A percentile compares a stretch with the other conserved stretches of the same genome.
Evolutionary conservation across 2,113 vertebrate species (phyloP).

Genomic region (Heterochromis multidens): DNA sequence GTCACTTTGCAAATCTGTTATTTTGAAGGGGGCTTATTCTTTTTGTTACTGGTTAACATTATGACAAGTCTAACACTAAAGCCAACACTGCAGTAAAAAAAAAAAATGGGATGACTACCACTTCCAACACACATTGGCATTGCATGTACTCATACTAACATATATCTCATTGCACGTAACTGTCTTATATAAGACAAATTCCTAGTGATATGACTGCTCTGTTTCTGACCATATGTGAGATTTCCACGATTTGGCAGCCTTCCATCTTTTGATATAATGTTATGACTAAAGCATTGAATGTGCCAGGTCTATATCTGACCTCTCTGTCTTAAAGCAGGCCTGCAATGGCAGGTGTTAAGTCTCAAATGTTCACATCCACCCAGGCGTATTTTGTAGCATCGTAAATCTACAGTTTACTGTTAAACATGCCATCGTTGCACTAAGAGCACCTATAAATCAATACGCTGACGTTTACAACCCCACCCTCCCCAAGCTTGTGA

Average conservation of each 20-base stretch:
- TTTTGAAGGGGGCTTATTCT: no score
- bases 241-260: not conserved
- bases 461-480: not conserved
- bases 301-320: not conserved
- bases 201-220: not conserved
- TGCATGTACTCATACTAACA: not conserved
- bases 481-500: not conserved
- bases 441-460: constrained; percentile 31
- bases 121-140: not conserved
- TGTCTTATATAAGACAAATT: not conserved
- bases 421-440: constrained; percentile 10
- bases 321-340: not conserved
- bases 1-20: no score
- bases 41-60: no score
- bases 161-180: not conserved
- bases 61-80: not conserved
- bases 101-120: not conserved
- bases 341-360: constrained; percentile 34
- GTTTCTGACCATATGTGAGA: not conserved
- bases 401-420: constrained; percentile 49
- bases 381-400: constrained; percentile 17
- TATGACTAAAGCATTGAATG: not conserved
- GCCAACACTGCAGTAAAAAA: not conserved
- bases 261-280: not conserved
- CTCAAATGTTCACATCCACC: constrained; percentile 42